Evolutionary conservation across 2,888 invertebrate genomes (phyloP).

Genomic region (Lottia scabra): DNA sequence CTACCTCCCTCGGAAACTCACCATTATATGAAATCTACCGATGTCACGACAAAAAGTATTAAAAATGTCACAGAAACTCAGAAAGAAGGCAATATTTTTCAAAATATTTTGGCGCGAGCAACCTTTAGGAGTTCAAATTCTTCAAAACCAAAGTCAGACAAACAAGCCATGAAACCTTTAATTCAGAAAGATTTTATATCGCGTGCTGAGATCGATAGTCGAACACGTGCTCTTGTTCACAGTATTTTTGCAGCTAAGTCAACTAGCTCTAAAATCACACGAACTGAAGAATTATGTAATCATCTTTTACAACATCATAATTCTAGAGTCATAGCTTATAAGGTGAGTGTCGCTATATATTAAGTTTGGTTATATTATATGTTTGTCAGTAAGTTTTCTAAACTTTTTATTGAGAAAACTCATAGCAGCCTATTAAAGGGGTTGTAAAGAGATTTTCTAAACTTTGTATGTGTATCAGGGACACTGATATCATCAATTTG

Average conservation of each 20-base stretch:
- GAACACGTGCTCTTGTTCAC: constrained; percentile 50
- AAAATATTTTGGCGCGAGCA: constrained; percentile 12
- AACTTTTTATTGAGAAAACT: too few species aligned
- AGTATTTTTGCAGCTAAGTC: constrained; percentile 46
- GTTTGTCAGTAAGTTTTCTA: too few species aligned
- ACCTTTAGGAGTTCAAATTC: constrained; percentile 1
- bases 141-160: constrained; percentile 8
- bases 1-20: constrained; percentile 30
- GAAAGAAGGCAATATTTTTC: constrained; percentile 11
- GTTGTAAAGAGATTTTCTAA: too few species aligned
- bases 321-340: constrained; percentile 79
- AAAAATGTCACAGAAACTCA: constrained; percentile 8
- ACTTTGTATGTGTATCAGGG: too few species aligned
- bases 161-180: constrained; percentile 34
- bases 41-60: background rate
- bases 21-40: background rate
- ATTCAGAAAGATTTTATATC: constrained; percentile 44
- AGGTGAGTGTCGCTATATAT: constrained; percentile 64
- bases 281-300: constrained; percentile 79
- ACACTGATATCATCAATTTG: too few species aligned
- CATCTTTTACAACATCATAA: constrained; percentile 83
- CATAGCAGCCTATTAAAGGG: too few species aligned
- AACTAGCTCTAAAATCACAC: constrained; percentile 73
- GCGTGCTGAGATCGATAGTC: constrained; percentile 39
- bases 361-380: too few species aligned